phyloP scores from a whole-genome alignment of 2,113 vertebrate genomes.

The Connochaetes taurinus region DNA sequence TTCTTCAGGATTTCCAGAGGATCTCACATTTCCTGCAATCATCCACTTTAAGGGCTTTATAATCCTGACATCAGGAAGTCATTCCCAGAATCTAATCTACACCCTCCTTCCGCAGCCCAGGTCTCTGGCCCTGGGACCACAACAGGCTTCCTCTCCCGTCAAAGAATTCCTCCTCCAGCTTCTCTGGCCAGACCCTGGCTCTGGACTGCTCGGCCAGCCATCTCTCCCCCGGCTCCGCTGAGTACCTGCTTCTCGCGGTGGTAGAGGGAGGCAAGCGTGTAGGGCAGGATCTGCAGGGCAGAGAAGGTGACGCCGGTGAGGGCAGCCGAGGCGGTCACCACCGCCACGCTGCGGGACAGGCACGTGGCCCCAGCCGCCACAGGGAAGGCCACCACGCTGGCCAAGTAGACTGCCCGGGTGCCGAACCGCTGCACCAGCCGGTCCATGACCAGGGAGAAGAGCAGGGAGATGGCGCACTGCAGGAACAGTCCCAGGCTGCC shows the following conservation, averaged over 20 bases:
- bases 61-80: conserved; percentile 41
- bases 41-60: not conserved
- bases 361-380: conserved; percentile 82
- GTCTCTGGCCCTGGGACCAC: not conserved
- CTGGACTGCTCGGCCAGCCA: not conserved
- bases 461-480: conserved; percentile 86
- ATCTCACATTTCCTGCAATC: not conserved
- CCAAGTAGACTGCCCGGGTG: conserved; percentile 81
- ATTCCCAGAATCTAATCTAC: conserved; percentile 20
- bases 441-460: conserved; percentile 88
- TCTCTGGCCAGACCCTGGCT: not conserved
- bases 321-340: conserved; percentile 84
- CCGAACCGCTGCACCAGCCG: conserved; percentile 84
- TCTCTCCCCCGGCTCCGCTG: not conserved
- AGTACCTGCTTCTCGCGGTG: conserved; percentile 87
- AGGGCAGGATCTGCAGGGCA: conserved; percentile 88
- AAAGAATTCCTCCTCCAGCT: not conserved
- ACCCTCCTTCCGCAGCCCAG: not conserved
- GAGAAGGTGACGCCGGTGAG: conserved; percentile 89
- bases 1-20: not conserved
- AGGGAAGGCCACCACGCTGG: conserved; percentile 84
- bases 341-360: conserved; percentile 80
- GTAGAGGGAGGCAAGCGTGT: conserved; percentile 87
- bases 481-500: conserved; percentile 91
- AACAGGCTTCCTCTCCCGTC: not conserved